Percentiles rank a stretch among this genome's conserved stretches.
phyloP scores from a whole-genome alignment of 2,888 invertebrate species.

The Drosophila melanosoma region DNA sequence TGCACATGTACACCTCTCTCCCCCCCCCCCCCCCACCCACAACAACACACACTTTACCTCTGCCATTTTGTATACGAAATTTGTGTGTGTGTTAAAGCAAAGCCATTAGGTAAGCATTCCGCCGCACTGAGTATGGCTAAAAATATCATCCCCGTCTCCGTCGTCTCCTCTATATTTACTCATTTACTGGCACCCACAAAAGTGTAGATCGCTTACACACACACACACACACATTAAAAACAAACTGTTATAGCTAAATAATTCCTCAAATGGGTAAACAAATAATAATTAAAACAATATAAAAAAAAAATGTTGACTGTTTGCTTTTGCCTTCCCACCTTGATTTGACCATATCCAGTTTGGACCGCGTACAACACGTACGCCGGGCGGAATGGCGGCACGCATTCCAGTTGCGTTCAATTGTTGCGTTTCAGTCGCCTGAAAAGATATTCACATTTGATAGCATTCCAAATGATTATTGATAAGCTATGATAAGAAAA shows the following conservation, averaged over 20 bases:
- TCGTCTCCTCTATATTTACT: slow-evolving; percentile 65
- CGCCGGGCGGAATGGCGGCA: slow-evolving; percentile 87
- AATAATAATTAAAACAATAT: slow-evolving; percentile 20
- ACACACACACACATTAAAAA: slow-evolving; percentile 45
- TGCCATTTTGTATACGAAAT: slow-evolving; percentile 19
- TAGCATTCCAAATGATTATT: slow-evolving; percentile 10
- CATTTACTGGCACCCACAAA: slow-evolving; percentile 57
- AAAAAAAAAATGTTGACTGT: slow-evolving; percentile 13
- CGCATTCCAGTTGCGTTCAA: slow-evolving; percentile 67
- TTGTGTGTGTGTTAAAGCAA: slow-evolving; percentile 30
- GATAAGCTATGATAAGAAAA: slow-evolving; percentile 32
- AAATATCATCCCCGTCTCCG: slow-evolving; percentile 53
- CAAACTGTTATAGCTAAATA: slow-evolving; percentile 62
- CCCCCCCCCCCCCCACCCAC: background rate
- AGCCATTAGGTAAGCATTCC: slow-evolving; percentile 69
- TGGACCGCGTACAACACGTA: slow-evolving; percentile 91
- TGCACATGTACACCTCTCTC: slow-evolving; percentile 9
- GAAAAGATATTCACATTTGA: slow-evolving; percentile 33
- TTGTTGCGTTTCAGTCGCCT: slow-evolving; percentile 39
- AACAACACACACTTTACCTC: background rate
- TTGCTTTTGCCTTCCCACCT: slow-evolving; percentile 84
- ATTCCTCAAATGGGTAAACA: slow-evolving; percentile 61
- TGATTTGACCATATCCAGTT: slow-evolving; percentile 94
- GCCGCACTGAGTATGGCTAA: slow-evolving; percentile 64
- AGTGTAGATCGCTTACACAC: slow-evolving; percentile 46